phyloP scores from a whole-genome alignment of 2,888 invertebrate genomes.

The Aporophyla nigra region DNA sequence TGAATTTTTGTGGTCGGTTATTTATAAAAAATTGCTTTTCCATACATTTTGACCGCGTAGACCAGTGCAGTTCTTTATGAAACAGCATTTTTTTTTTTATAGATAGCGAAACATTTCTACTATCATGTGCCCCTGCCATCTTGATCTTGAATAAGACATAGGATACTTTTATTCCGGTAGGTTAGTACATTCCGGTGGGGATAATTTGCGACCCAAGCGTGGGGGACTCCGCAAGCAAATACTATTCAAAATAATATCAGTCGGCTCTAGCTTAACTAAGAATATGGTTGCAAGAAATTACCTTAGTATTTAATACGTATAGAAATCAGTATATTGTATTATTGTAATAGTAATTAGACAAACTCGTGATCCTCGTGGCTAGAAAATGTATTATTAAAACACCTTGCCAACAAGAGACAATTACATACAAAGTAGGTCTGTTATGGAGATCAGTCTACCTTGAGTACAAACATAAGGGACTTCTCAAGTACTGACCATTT shows the following conservation, averaged over 20 bases:
- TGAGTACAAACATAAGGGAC: not conserved
- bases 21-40: too few relatives aligned
- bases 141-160: not conserved
- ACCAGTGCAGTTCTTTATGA: too few relatives aligned
- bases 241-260: not conserved
- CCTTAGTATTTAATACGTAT: not conserved
- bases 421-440: not conserved
- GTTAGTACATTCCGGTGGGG: not conserved
- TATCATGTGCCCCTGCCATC: not conserved
- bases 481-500: not conserved
- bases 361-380: conserved; percentile 33
- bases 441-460: conserved; percentile 3
- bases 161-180: not conserved
- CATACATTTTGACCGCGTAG: too few relatives aligned
- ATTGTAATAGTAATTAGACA: conserved; percentile 21
- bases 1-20: too few relatives aligned
- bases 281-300: not conserved
- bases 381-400: conserved; percentile 6
- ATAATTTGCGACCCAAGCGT: not conserved
- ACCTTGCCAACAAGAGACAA: conserved; percentile 4
- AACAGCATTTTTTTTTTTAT: too few relatives aligned
- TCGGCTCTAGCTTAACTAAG: not conserved
- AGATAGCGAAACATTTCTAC: too few relatives aligned
- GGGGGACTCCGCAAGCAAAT: not conserved
- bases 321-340: not conserved